Percentiles rank a stretch among this genome's conserved stretches.
These are phyloP conservation scores for Salvator merianae DNA, from an alignment of 2,113 vertebrate species.

Conservation along the genomic window DNA sequence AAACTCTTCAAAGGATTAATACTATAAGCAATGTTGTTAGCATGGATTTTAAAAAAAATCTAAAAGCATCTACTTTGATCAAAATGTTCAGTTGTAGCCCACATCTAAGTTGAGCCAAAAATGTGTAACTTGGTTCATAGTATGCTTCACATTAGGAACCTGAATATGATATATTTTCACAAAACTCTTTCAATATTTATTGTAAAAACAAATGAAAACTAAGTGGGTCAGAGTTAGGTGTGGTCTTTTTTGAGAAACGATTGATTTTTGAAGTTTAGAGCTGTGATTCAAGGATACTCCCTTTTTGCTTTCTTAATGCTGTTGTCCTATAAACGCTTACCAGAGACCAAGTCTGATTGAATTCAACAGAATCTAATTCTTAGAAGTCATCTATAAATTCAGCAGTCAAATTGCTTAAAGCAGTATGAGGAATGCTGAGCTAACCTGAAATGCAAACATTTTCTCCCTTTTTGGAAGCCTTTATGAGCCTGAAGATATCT, in stretches of 20 bases:
- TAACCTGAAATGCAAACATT: constrained; percentile 35
- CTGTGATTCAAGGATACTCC: constrained; percentile 45
- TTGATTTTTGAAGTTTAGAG: constrained; percentile 30
- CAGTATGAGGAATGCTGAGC: constrained; percentile 25
- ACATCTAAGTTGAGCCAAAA: constrained; percentile 19
- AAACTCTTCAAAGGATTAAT: constrained; percentile 29
- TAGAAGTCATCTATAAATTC: background rate
- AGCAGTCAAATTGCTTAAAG: constrained; percentile 29
- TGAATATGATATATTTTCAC: constrained; percentile 41
- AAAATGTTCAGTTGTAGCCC: constrained; percentile 23
- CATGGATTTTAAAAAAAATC: background rate
- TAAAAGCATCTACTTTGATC: background rate
- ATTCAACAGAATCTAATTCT: background rate
- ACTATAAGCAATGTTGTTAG: constrained; percentile 8
- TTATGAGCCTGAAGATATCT: constrained; percentile 45
- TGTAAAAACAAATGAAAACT: constrained; percentile 47
- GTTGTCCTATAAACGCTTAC: background rate
- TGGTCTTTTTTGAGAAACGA: constrained; percentile 46
- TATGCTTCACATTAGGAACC: background rate
- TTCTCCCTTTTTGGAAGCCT: constrained; percentile 51
- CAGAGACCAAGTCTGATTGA: background rate
- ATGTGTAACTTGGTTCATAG: background rate
- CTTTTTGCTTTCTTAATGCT: constrained; percentile 47
- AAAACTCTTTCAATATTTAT: constrained; percentile 35
- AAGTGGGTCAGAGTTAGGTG: constrained; percentile 48